Conservation (phyloP, 2,888 invertebrate species). For the Euclidia mi region DNA sequence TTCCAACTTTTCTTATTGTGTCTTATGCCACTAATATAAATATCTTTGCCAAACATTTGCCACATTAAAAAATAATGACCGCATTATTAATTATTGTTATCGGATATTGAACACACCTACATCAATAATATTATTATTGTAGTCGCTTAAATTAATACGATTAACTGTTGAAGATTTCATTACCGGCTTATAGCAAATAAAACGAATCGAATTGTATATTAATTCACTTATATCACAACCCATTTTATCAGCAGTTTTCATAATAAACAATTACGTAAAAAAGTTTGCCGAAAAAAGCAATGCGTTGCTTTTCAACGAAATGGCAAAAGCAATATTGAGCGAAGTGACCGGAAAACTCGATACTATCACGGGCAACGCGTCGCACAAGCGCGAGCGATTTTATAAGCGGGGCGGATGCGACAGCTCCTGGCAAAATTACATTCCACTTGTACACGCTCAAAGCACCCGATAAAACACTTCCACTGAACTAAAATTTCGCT, state of each 20-base stretch:
- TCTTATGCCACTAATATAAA: too few species aligned
- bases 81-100: too few species aligned
- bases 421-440: conserved; percentile 32
- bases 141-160: too few species aligned
- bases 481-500: conserved; percentile 64
- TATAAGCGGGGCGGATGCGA: conserved; percentile 17
- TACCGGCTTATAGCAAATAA: too few species aligned
- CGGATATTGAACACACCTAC: too few species aligned
- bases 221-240: too few species aligned
- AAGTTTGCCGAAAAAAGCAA: conserved; percentile 51
- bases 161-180: too few species aligned
- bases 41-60: too few species aligned
- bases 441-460: conserved; percentile 41
- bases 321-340: conserved; percentile 61
- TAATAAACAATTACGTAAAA: conserved; percentile 33
- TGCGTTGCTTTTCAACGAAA: conserved; percentile 62
- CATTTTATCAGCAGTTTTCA: conserved; percentile 7
- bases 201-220: too few species aligned
- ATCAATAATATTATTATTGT: too few species aligned
- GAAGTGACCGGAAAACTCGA: conserved; percentile 76
- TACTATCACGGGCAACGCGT: conserved; percentile 58
- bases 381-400: conserved; percentile 45
- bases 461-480: conserved; percentile 63
- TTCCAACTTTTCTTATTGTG: too few species aligned
- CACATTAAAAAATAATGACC: too few species aligned